These are phyloP conservation scores for Leucoraja ocellata DNA, from an alignment of 2,797 vertebrate species.

Conservation along the genomic window DNA sequence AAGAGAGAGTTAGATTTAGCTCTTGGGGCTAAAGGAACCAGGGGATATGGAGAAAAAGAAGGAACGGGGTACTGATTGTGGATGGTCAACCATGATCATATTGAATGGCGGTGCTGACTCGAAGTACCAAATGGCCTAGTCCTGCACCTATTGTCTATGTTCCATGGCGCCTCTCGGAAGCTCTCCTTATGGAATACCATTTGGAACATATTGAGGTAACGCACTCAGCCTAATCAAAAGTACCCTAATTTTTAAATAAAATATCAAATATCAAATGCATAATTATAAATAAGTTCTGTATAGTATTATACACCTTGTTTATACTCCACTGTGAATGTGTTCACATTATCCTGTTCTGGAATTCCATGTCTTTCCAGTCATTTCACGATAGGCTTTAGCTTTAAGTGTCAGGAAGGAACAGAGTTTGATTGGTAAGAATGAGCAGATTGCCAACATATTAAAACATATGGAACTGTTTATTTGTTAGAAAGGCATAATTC, in stretches of 20 bases:
- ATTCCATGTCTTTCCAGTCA: background rate
- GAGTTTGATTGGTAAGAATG: constrained; percentile 19
- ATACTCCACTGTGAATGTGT: background rate
- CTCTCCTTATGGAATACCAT: background rate
- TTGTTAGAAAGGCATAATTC: constrained; percentile 26
- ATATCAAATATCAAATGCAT: background rate
- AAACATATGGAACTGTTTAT: constrained; percentile 32
- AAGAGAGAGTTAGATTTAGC: no score
- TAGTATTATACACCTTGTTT: background rate
- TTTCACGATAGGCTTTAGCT: constrained; percentile 11
- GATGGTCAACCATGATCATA: no score
- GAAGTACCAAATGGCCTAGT: no score
- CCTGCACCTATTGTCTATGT: no score
- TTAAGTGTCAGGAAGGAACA: constrained; percentile 20
- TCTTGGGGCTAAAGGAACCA: no score
- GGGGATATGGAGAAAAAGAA: no score
- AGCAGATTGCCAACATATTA: constrained; percentile 33
- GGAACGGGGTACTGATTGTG: no score
- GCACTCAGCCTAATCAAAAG: background rate
- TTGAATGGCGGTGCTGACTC: no score
- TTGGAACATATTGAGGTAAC: background rate
- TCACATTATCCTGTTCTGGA: background rate
- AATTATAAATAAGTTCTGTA: background rate
- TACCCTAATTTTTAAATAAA: background rate
- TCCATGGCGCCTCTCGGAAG: no score